phyloP scores from a whole-genome alignment of 2,113 vertebrate genomes.

The Hippocampus abdominalis region DNA sequence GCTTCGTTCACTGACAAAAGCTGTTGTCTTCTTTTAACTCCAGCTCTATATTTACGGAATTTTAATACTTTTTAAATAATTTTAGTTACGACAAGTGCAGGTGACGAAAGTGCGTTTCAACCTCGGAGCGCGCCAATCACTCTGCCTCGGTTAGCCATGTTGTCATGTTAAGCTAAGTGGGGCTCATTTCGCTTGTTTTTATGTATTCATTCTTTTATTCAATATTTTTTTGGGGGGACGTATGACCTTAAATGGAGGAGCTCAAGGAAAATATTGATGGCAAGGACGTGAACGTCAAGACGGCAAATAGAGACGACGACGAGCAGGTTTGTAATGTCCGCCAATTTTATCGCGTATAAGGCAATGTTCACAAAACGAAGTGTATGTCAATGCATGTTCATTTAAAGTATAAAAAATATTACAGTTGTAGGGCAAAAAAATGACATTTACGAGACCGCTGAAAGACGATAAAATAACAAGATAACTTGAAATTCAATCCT shows the following conservation, averaged over 20 bases:
- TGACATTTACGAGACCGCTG: too few species aligned
- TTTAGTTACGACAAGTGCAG: neutral
- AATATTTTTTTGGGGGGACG: too few species aligned
- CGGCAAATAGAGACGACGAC: conserved; percentile 28
- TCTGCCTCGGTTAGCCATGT: neutral
- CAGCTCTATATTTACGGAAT: neutral
- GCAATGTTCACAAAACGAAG: neutral
- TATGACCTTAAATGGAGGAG: conserved; percentile 60
- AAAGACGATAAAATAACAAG: too few species aligned
- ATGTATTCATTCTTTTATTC: neutral
- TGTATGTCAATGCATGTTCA: neutral
- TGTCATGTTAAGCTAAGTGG: conserved; percentile 7
- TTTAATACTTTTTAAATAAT: neutral
- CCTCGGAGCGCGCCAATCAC: neutral
- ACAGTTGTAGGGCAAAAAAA: neutral
- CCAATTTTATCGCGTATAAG: neutral
- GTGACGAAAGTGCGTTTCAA: neutral
- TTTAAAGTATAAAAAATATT: neutral
- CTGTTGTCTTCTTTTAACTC: too few species aligned
- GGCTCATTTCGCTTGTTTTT: conserved; percentile 4
- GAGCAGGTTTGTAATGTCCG: conserved; percentile 37
- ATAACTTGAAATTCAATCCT: too few species aligned
- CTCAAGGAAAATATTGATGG: conserved; percentile 66
- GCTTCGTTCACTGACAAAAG: neutral
- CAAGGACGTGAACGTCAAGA: conserved; percentile 49